Evolutionary conservation across 2,113 vertebrate genomes (phyloP).

Genomic region (cat (Felis catus)): F.catus_Fca126_mat1.0 CM031411.1:113988501-113989000

Average conservation of each 20-base stretch:
- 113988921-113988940: background rate
- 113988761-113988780: background rate
- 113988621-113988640: background rate
- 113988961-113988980: background rate
- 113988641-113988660: background rate
- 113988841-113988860: background rate
- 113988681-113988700: slow-evolving; percentile 70
- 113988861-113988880: background rate
- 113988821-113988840: background rate
- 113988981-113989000: background rate
- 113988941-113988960: background rate
- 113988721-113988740: background rate
- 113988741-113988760: background rate
- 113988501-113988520: background rate
- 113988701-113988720: background rate
- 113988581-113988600: background rate
- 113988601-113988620: background rate
- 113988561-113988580: background rate
- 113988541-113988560: background rate
- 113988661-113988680: slow-evolving; percentile 48
- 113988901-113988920: background rate
- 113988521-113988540: background rate
- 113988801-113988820: background rate
- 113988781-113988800: background rate
- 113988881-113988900: background rate